Evolutionary conservation across 2,888 invertebrate genomes (phyloP), one percentile per base, ranked within the genome.

Genomic region (Cryptosula pallasiana): DNA sequence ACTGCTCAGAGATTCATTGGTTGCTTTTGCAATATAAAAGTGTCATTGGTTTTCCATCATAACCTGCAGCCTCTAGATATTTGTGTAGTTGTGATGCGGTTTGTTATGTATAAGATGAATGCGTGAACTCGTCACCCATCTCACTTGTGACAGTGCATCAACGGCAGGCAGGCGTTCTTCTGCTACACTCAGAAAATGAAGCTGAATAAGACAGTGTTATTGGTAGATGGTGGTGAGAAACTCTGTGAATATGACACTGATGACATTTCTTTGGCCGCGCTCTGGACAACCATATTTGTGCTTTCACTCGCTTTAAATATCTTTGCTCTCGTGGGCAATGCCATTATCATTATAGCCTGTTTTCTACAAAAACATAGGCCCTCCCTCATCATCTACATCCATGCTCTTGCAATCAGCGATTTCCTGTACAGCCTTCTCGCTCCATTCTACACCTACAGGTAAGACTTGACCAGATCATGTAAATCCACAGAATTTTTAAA

Each of bases 371-470:
- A 55, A n/a, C 16, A 55, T 5, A 55, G n/a, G 23, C 55, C 55
- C 16, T 25, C 55, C 23, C 23, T 55, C n/a, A 5, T 55, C 25
- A n/a, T 55, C 23, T 55, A 55, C 55, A 55, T 55, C 16, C 55
- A 55, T 25, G 55, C 23, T 3, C n/a, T 55, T 5, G 55, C 55
- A 3, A n/a, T 55, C 55, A 55, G 55, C n/a, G 55, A 55, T n/a
- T 25, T 55, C 9, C 25, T 55, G 5, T 55, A 55, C 25, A 25
- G n/a, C 25, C n/a, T 55, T 5, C n/a, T 55, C 5, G 55, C 55
- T 55, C 55, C 55, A 55, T 55, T 55, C 23, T 55, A 55, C 55
- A 55, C 55, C 3, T 55, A 55, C n/a, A 5, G 55, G 55, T 55
- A 55, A 55, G 55, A n/a, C 45, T 9, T 45, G 45, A 45, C 45